Evolutionary conservation across 2,797 vertebrate genomes (phyloP).

Genomic region (Lagodon rhomboides): DNA sequence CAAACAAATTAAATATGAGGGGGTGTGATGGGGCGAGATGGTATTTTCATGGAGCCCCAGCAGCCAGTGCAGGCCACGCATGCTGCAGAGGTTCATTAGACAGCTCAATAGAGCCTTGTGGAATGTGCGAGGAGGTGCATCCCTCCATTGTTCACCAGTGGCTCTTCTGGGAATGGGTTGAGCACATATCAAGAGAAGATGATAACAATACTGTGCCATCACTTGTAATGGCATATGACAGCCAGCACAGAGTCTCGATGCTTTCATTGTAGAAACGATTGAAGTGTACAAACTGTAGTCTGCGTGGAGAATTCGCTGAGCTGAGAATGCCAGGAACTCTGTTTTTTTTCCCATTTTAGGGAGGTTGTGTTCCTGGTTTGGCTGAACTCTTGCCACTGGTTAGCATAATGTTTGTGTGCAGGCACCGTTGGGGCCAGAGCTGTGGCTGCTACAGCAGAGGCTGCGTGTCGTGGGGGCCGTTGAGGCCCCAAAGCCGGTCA

Average conservation of each 20-base stretch:
- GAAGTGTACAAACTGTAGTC: slow-evolving; percentile 57
- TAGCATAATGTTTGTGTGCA: slow-evolving; percentile 71
- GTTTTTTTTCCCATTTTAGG: slow-evolving; percentile 57
- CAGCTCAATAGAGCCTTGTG: slow-evolving; percentile 75
- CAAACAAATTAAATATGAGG: slow-evolving; percentile 72
- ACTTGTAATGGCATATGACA: slow-evolving; percentile 78
- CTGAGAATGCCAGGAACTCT: slow-evolving; percentile 51
- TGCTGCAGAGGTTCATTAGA: slow-evolving; percentile 79
- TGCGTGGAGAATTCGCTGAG: slow-evolving; percentile 38
- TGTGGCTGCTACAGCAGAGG: slow-evolving; percentile 38
- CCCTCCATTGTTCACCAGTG: slow-evolving; percentile 75
- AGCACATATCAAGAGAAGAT: slow-evolving; percentile 65
- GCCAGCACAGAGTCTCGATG: slow-evolving; percentile 52
- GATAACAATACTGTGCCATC: slow-evolving; percentile 69
- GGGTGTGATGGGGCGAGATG: slow-evolving; percentile 54
- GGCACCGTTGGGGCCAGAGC: slow-evolving; percentile 23
- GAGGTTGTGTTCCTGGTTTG: slow-evolving; percentile 64
- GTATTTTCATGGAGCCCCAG: slow-evolving; percentile 61
- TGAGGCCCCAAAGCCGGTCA: slow-evolving; percentile 52
- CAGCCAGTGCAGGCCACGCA: slow-evolving; percentile 53
- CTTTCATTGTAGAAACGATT: slow-evolving; percentile 62
- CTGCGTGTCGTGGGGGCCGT: slow-evolving; percentile 29
- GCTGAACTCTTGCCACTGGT: slow-evolving; percentile 77
- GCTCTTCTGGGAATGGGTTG: slow-evolving; percentile 71
- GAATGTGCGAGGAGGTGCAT: slow-evolving; percentile 75